Percentiles rank a stretch among this genome's conserved stretches.
Evolutionary conservation across 2,113 vertebrate genomes (phyloP).

Genomic region (Cyprinus carpio): DNA sequence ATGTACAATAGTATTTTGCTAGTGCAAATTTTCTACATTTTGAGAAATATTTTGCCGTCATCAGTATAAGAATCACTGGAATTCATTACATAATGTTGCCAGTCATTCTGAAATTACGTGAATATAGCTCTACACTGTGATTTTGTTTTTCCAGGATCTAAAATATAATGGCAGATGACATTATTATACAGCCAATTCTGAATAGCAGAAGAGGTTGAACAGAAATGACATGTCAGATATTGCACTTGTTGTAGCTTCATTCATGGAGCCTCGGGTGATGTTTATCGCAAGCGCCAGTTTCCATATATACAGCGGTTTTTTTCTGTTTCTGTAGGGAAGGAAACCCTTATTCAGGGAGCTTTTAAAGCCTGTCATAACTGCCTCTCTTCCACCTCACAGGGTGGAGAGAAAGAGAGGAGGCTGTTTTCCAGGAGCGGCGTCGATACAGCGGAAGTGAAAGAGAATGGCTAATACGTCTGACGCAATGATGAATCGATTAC

Average conservation of each 20-base stretch:
- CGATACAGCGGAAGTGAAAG: slow-evolving; percentile 50
- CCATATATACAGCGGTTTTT: not conserved
- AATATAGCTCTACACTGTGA: not conserved
- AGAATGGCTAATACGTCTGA: slow-evolving; percentile 60
- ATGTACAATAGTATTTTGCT: too few relatives aligned
- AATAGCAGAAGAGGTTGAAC: not conserved
- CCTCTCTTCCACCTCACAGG: slow-evolving; percentile 27
- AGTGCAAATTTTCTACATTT: too few relatives aligned
- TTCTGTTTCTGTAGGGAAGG: not conserved
- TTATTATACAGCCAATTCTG: not conserved
- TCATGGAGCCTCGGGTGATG: not conserved
- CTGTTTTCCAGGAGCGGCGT: not conserved
- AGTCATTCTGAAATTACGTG: not conserved
- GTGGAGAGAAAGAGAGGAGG: not conserved
- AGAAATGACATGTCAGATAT: not conserved
- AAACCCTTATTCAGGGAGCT: slow-evolving; percentile 39
- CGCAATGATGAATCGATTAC: slow-evolving; percentile 70
- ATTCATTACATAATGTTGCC: not conserved
- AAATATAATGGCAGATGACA: not conserved
- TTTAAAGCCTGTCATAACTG: slow-evolving; percentile 40
- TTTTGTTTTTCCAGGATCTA: not conserved
- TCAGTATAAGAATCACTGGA: not conserved
- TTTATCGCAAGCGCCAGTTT: not conserved
- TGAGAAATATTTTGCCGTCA: not conserved
- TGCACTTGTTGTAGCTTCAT: not conserved